Evolutionary conservation across 2,113 vertebrate genomes (phyloP), one percentile per base, ranked within the genome.

Genomic region (Oryzias melastigma): DNA sequence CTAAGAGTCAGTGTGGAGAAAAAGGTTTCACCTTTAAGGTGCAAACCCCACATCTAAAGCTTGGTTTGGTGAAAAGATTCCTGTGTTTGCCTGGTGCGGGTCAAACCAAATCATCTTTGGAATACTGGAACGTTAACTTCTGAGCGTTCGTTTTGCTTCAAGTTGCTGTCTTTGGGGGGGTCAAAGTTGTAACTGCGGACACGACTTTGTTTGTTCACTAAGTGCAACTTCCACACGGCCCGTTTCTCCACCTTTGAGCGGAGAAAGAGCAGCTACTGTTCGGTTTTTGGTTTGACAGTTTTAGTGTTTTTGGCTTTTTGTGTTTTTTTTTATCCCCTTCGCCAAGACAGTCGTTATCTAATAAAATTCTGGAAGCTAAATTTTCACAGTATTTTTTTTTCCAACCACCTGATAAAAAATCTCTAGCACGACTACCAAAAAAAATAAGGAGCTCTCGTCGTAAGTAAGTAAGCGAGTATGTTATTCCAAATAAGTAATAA

Each of bases 391-490:
- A 91, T 93, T 91, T 91, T 88, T 89, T 90, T 62, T 24, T 48
- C 84, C 89, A 92, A 91, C 91, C 92, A 93, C 92, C 90, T 92
- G 92, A 93, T 93, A 92, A 90, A 47, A 90, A 93, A 91, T 90
- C 90, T 93, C 89, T 92, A 93, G 89, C 91, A 93, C 87, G 65
- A 92, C 90, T 91, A 92, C 71, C 58, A 86, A 87, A 87, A 47
- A 46, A 89, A 88, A 91, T 87, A 91, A 87, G 81, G 83, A 90
- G 82, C 85, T 89, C 77, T 89, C 82, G 88, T 88, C 88, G 90
- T 88, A 87, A 91, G 85, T 89, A 85, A 91, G 85, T 89, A 85
- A 92, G 88, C 84, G 68, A 89, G 85, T 85, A 90, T 77, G 53
- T 91, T 90, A 85, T 90, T 82, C 88, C 89, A 87, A 91, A 91